These are phyloP conservation scores for Sebastiscus tertius DNA, from an alignment of 2,797 vertebrate genomes.

Conservation along the genomic window DNA sequence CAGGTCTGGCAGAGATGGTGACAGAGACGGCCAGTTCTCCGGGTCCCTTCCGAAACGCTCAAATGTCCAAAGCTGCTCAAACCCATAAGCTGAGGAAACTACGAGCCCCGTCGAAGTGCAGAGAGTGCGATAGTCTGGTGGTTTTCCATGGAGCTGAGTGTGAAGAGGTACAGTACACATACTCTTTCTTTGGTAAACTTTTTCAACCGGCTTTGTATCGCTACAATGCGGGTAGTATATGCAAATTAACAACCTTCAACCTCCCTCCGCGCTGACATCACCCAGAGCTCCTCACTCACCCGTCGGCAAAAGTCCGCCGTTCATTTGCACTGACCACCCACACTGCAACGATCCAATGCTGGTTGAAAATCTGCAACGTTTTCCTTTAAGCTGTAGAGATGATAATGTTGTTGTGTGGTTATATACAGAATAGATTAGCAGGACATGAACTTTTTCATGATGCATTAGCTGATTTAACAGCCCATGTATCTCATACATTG, in stretches of 20 bases:
- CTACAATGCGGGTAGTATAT: neutral
- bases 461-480: neutral
- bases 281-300: neutral
- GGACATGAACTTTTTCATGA: neutral
- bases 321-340: neutral
- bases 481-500: neutral
- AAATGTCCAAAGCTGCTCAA: slow-evolving; percentile 96
- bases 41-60: slow-evolving; percentile 92
- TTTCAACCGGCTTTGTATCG: neutral
- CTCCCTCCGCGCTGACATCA: neutral
- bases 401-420: neutral
- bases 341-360: neutral
- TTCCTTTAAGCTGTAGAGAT: neutral
- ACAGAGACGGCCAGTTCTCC: slow-evolving; percentile 91
- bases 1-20: slow-evolving; percentile 91
- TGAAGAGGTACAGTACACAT: slow-evolving; percentile 88
- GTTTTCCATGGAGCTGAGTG: slow-evolving; percentile 98
- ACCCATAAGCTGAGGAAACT: slow-evolving; percentile 96
- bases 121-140: slow-evolving; percentile 96
- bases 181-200: neutral
- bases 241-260: neutral
- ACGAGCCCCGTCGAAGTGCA: slow-evolving; percentile 94
- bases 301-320: no score
- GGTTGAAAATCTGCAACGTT: neutral
- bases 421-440: neutral